Base-by-base conservation (phyloP, 2,888 invertebrate species). In the Dynastes hyllus region DNA sequence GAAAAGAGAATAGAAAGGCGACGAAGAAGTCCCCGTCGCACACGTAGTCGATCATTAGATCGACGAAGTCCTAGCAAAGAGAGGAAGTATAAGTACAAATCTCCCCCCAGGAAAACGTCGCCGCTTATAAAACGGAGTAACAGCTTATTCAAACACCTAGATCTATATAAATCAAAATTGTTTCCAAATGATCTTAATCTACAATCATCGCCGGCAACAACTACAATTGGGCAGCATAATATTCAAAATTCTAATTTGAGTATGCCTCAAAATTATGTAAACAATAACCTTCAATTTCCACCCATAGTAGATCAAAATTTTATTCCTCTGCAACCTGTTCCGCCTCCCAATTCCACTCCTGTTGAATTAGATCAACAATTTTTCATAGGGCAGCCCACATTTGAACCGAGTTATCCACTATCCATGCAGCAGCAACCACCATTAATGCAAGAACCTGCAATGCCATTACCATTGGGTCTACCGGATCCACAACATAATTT, bases 301-400 rank as follows among this genome's bases (percentile, higher is more conserved):
- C 82, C 79, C 5, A 66, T 77, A 22, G 77, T 84, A 80, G 82
- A 82, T 78, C 85, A 83, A 51, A 81, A 82, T 79, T 85, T 83
- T n/a, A 63, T 70, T n/a, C 71, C 53, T 77, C 81, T 70, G 9
- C 67, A 80, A 53, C 69, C 78, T 50, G 79, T 81, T 61, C 67
- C 77, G 40, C 79, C 80, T 61, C 81, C 80, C 4, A 65, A 76
- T 8, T 70, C 69, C 16, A n/a, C 75, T 27, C 69, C 65, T 45
- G 70, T 79, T 58, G 77, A 69, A 51, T 87, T 87, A 80, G 88
- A 88, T 82, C 85, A 86, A 71, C 85, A 83, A 77, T 88, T 87
- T 81, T 88, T 88, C 81, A 88, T 88, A 77, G 88, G 86, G 27
- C 83, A 83, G 16, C 78, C 82, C 4, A 66, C 73, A 40, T 78